A percentile compares a stretch with the other conserved stretches of the same genome.
Conservation (phyloP, 2,113 vertebrate species). For the Plestiodon gilberti region DNA sequence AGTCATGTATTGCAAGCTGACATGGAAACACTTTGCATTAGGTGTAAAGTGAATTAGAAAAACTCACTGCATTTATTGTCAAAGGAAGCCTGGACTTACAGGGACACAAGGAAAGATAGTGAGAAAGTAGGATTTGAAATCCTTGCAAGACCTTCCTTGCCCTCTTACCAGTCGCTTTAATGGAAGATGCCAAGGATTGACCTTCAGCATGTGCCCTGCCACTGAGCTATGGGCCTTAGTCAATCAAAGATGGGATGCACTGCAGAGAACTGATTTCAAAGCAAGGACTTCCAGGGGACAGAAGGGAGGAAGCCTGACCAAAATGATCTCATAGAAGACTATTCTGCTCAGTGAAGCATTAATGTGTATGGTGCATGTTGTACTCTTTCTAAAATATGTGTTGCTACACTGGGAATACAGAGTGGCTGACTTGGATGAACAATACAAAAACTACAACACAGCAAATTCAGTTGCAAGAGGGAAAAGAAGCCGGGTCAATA, state of each 20-base stretch:
- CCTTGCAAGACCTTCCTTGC: background rate
- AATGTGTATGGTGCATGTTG: background rate
- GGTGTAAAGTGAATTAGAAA: background rate
- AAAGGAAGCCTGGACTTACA: background rate
- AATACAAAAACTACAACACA: conserved; percentile 20
- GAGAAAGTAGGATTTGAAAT: background rate
- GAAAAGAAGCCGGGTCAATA: fast-evolving
- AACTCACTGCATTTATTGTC: background rate
- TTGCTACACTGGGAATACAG: no score
- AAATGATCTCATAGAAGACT: background rate
- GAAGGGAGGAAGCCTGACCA: background rate
- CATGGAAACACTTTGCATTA: background rate
- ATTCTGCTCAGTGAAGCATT: conserved; percentile 11
- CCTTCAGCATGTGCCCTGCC: background rate
- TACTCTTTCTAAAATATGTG: background rate
- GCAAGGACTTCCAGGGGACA: background rate
- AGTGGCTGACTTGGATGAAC: background rate
- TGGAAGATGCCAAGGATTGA: background rate
- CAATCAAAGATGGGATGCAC: background rate
- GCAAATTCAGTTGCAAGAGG: background rate
- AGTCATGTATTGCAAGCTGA: background rate
- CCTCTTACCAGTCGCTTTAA: background rate
- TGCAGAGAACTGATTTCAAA: background rate
- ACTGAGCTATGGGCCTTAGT: background rate
- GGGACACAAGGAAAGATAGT: background rate